Evolutionary conservation across 1,140 invertebrate species (phyloP).

Genomic region (Trissolcus basalis): DNA sequence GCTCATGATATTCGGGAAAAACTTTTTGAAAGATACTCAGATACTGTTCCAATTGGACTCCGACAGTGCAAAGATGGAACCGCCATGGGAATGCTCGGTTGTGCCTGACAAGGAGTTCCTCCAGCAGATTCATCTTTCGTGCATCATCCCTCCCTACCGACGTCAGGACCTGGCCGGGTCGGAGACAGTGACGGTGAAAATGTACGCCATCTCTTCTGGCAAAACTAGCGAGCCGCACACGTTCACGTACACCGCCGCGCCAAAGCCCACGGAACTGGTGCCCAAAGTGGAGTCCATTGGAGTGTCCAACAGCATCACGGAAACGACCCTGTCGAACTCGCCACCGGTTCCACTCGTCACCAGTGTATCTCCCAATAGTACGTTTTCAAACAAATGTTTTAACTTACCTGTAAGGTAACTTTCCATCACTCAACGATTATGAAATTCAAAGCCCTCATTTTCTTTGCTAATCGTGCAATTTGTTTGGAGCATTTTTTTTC

Average conservation of each 20-base stretch:
- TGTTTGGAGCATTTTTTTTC: no score
- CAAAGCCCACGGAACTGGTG: constrained; percentile 61
- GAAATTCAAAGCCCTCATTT: no score
- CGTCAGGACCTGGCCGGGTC: constrained; percentile 76
- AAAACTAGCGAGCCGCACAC: constrained; percentile 91
- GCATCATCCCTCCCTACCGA: constrained; percentile 88
- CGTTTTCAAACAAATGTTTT: constrained; percentile 16
- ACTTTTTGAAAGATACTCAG: constrained; percentile 95
- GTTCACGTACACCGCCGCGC: constrained; percentile 87
- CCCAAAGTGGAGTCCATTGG: constrained; percentile 41
- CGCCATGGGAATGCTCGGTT: constrained; percentile 86
- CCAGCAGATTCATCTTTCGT: constrained; percentile 95
- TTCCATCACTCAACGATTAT: no score
- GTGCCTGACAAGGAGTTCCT: constrained; percentile 89
- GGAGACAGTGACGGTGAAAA: constrained; percentile 83
- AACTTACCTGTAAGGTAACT: no score
- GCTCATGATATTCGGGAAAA: constrained; percentile 96
- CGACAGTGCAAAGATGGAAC: constrained; percentile 71
- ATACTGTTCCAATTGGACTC: constrained; percentile 88
- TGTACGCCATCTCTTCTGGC: constrained; percentile 90
- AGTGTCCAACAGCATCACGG: constrained; percentile 25
- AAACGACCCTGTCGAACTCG: constrained; percentile 36
- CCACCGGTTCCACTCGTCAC: constrained; percentile 35
- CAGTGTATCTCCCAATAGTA: constrained; percentile 39
- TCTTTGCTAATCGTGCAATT: no score